Percentiles rank a stretch among this genome's conserved stretches.
Conservation (phyloP, 2,888 invertebrate genomes). For the Drosophila anomelani region DNA sequence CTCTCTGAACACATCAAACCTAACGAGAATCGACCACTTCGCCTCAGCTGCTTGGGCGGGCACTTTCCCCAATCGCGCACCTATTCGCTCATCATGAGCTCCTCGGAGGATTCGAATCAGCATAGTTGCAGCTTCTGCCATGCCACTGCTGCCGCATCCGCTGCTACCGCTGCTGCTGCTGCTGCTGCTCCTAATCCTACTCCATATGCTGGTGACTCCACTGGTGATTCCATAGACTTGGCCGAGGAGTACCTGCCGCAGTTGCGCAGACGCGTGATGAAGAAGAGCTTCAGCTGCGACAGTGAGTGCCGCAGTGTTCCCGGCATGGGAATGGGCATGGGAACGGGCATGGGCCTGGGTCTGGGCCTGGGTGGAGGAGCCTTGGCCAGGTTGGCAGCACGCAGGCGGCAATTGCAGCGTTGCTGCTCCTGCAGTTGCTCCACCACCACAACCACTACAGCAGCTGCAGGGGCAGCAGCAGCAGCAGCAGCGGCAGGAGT, state of each 20-base stretch:
- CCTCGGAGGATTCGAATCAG: slow-evolving; percentile 84
- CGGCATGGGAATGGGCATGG: slow-evolving; percentile 2
- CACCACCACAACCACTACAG: slow-evolving; percentile 81
- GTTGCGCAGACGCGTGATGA: slow-evolving; percentile 73
- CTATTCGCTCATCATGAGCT: slow-evolving; percentile 85
- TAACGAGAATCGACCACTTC: slow-evolving; percentile 28
- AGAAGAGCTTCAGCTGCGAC: slow-evolving; percentile 84
- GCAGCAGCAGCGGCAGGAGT: slow-evolving; percentile 31
- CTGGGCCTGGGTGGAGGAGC: slow-evolving; percentile 62
- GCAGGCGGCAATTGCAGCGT: slow-evolving; percentile 57
- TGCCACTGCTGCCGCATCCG: slow-evolving; percentile 27
- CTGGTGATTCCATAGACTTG: slow-evolving; percentile 11
- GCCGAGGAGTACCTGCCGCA: slow-evolving; percentile 37
- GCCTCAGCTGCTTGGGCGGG: slow-evolving; percentile 83
- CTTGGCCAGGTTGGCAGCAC: slow-evolving; percentile 59
- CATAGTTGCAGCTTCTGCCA: slow-evolving; percentile 67
- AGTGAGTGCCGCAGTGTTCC: slow-evolving; percentile 69
- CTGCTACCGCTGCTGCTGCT: slow-evolving; percentile 2
- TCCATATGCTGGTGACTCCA: slow-evolving; percentile 5
- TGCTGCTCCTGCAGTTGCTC: slow-evolving; percentile 69
- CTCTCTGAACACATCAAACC: slow-evolving; percentile 37
- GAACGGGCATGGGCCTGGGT: slow-evolving; percentile 27
- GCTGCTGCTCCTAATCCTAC: slow-evolving; percentile 2
- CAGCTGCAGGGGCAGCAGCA: slow-evolving; percentile 74
- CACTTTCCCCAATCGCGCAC: slow-evolving; percentile 85